Conservation (phyloP, 2,888 invertebrate species). For the Molorchus minor region DNA sequence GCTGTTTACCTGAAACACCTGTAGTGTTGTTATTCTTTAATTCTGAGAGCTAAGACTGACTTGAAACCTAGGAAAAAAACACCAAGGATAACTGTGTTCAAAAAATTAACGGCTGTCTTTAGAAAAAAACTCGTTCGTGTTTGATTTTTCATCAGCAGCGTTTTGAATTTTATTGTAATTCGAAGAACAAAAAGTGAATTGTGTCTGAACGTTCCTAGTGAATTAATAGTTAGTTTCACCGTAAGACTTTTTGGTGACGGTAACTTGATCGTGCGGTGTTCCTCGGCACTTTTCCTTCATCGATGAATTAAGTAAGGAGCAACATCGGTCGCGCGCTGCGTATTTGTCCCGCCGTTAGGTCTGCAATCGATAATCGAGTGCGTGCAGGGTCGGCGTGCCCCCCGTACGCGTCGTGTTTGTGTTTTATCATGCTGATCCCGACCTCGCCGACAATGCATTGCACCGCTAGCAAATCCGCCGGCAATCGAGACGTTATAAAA, state of each 20-base stretch:
- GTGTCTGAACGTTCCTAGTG: too few relatives aligned
- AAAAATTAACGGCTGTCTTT: too few relatives aligned
- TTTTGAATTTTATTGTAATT: too few relatives aligned
- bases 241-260: too few relatives aligned
- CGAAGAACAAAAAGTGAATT: too few relatives aligned
- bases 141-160: too few relatives aligned
- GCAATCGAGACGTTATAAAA: constrained; percentile 72
- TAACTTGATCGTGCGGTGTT: background rate
- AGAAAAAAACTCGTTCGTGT: too few relatives aligned
- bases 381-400: constrained; percentile 25
- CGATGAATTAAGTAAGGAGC: constrained; percentile 15
- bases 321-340: constrained; percentile 37
- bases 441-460: constrained; percentile 57
- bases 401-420: constrained; percentile 25
- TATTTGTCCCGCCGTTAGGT: constrained; percentile 38
- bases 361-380: constrained; percentile 24
- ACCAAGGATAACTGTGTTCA: constrained; percentile 3
- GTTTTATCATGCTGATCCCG: constrained; percentile 61
- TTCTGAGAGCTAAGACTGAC: constrained; percentile 26
- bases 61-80: too few relatives aligned
- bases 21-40: constrained; percentile 13
- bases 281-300: too few relatives aligned
- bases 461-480: constrained; percentile 41
- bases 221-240: too few relatives aligned
- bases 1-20: constrained; percentile 21